Evolutionary conservation across 2,888 invertebrate genomes (phyloP).

Genomic region (Ectemnius lituratus): DNA sequence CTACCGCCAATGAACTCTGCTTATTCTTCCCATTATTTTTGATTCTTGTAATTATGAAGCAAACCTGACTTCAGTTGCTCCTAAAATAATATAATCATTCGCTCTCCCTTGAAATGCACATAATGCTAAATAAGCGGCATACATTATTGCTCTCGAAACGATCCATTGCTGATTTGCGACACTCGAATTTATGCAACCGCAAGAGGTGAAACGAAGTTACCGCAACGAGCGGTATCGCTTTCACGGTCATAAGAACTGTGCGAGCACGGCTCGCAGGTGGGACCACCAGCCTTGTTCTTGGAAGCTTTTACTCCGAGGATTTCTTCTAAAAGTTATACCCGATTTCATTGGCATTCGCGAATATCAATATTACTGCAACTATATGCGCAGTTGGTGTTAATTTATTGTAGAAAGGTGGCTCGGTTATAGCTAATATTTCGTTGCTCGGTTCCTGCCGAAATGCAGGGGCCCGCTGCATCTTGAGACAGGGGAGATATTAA

Average conservation of each 20-base stretch:
- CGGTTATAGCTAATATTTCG: no score
- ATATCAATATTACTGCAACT: background rate
- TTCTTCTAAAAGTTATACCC: constrained; percentile 15
- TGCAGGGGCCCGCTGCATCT: no score
- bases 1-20: background rate
- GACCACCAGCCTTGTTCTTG: constrained; percentile 28
- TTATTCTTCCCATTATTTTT: background rate
- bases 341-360: constrained; percentile 10
- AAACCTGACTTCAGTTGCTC: constrained; percentile 6
- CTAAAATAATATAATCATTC: constrained; percentile 28
- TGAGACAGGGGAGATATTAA: no score
- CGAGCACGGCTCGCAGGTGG: constrained; percentile 26
- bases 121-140: constrained; percentile 29
- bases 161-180: constrained; percentile 43
- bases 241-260: constrained; percentile 40
- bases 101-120: constrained; percentile 25
- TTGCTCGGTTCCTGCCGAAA: no score
- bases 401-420: no score
- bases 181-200: constrained; percentile 50
- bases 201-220: constrained; percentile 45
- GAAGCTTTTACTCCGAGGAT: constrained; percentile 26
- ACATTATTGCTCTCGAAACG: constrained; percentile 40
- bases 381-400: no score
- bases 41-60: background rate
- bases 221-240: constrained; percentile 45